phyloP scores from a whole-genome alignment of 2,888 invertebrate species.

The Fragum sueziense region DNA sequence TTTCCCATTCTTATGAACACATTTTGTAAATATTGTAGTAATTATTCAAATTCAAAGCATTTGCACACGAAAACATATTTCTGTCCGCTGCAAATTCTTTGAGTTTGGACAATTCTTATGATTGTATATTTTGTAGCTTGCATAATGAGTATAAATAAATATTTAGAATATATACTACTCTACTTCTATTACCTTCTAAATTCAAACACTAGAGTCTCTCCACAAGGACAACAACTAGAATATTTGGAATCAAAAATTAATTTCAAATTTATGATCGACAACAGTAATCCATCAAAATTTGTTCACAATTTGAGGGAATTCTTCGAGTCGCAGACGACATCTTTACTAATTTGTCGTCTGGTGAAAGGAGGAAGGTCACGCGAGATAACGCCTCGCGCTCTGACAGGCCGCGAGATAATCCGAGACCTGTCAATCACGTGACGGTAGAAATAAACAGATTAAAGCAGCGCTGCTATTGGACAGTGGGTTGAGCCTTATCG shows the following conservation, averaged over 20 bases:
- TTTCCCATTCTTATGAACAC: too few species aligned
- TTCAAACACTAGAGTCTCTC: neutral
- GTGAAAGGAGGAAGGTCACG: conserved; percentile 8
- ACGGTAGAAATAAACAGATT: neutral
- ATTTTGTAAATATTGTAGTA: too few species aligned
- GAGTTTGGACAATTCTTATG: neutral
- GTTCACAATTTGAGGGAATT: conserved; percentile 4
- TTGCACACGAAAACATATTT: too few species aligned
- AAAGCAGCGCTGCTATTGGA: neutral
- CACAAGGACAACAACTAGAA: neutral
- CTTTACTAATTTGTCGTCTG: conserved; percentile 46
- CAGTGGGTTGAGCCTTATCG: neutral
- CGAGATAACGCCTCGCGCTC: conserved; percentile 45
- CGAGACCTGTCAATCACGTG: conserved; percentile 46
- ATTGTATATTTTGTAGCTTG: neutral
- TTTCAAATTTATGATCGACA: conserved; percentile 15
- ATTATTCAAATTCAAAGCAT: too few species aligned
- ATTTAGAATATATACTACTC: too few species aligned
- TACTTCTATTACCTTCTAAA: neutral
- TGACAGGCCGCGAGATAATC: conserved; percentile 46
- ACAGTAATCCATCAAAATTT: conserved; percentile 18
- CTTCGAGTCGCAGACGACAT: conserved; percentile 13
- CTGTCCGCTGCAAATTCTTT: neutral
- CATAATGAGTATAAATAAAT: neutral
- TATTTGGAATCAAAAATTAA: neutral